These are phyloP conservation scores for Numenius arquata DNA, from an alignment of 2,113 vertebrate species.

Conservation along the genomic window DNA sequence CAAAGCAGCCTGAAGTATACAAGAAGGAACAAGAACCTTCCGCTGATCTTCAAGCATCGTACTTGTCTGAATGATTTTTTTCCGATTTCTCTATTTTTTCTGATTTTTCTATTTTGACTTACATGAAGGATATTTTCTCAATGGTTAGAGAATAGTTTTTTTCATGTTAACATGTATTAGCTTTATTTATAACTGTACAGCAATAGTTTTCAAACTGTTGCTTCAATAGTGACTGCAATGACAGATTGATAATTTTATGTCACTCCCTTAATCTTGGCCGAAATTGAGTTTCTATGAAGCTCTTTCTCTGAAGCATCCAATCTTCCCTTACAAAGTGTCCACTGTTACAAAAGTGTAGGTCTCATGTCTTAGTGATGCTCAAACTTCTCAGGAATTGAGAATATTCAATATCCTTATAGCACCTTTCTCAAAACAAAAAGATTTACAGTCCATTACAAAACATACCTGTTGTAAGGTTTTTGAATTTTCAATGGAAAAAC, in stretches of 20 bases:
- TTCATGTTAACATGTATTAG: not conserved
- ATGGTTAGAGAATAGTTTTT: not conserved
- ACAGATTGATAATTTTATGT: not conserved
- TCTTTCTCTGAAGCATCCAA: not conserved
- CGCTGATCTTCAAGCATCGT: rapidly evolving
- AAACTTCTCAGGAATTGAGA: not conserved
- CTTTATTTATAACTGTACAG: not conserved
- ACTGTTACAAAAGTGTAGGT: not conserved
- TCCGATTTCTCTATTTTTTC: not conserved
- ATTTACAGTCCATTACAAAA: not conserved
- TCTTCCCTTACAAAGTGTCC: not conserved
- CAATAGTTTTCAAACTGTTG: not conserved
- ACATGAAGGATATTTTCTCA: not conserved
- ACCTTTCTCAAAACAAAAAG: not conserved
- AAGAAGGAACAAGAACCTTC: not conserved
- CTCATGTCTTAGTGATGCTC: not conserved
- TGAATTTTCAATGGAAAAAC: not conserved
- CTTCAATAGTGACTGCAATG: not conserved
- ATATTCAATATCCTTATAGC: not conserved
- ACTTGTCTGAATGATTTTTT: not conserved
- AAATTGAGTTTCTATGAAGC: not conserved
- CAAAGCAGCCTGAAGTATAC: not conserved
- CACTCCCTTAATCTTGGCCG: not conserved
- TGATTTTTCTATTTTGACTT: not conserved
- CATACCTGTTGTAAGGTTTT: not conserved